Base-by-base conservation (phyloP, 2,113 vertebrate species). In the Leptobrachium ailaonicum region DNA sequence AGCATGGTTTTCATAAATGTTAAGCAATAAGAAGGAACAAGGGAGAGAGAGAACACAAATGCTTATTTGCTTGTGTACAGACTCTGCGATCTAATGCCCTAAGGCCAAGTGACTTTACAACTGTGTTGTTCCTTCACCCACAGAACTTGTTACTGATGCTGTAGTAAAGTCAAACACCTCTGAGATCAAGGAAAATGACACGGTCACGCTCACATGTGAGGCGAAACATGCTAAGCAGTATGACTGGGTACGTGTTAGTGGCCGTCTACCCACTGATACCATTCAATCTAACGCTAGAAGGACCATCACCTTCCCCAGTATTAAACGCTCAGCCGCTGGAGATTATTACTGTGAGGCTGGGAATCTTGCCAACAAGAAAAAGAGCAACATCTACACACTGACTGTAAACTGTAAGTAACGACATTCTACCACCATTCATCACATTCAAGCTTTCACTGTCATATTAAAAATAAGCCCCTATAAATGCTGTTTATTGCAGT, bases 321-420 rank as follows among this genome's bases (percentile, higher is more conserved):
- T 85, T 43, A 76, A 47, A 10, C 83, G 82, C 67, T 60, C 47
- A 2, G 76, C 84, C 12, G 44, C n/a, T 7, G 86, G 83, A 66
- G 41, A n/a, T 14, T 86, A 86, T 73, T 9, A 45, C 32, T 87
- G 85, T 72, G 70, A 14, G 69, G 58, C 40, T 4, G 0, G 7
- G 69, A 88, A 83, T 64, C 69, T 53, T 32, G 67, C n/a, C 74
- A 85, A 41, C 45, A 2, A 0, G 2, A 0, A 0, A 11, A 44
- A 0, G 12, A 88, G 86, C 79, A 80, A 85, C 58, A 67, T 80
- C 4, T 64, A 83, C 67, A 20, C 0, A 14, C 63, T 88, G 66
- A 72, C 77, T 50, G 9, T 87, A 20, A 2, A 3, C 76, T 82
- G 83, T 87, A 71, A 86, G 84, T 86, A 85, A 56, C 2, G 13